Percentiles rank a stretch among this genome's conserved stretches.
Evolutionary conservation across 2,113 vertebrate genomes (phyloP).

Genomic region (Seriola dumerili): DNA sequence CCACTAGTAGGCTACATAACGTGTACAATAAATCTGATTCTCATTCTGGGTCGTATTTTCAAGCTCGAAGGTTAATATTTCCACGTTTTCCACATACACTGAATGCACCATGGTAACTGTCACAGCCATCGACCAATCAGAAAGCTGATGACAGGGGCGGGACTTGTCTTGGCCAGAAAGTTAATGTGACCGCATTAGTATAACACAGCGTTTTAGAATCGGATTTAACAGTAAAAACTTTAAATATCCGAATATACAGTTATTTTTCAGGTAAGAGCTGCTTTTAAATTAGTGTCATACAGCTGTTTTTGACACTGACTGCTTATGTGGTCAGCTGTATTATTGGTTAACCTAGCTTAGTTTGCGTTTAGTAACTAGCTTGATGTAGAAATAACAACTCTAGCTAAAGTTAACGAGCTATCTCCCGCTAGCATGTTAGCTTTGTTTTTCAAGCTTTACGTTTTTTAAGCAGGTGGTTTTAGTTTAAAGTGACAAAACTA

Average conservation of each 20-base stretch:
- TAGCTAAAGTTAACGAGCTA: constrained; percentile 7
- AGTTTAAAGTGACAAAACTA: neutral
- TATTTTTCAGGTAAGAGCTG: neutral
- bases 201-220: no score
- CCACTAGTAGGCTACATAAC: neutral
- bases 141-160: neutral
- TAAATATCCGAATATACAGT: no score
- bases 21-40: neutral
- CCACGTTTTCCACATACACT: accelerated
- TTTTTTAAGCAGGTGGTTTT: neutral
- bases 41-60: neutral
- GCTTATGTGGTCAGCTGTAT: accelerated
- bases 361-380: neutral
- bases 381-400: neutral
- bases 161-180: neutral
- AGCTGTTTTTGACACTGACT: neutral
- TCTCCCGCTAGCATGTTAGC: neutral
- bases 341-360: neutral
- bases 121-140: constrained; percentile 38
- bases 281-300: neutral
- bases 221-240: neutral
- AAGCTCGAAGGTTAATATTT: neutral
- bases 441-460: neutral
- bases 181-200: neutral
- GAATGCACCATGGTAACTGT: neutral